phyloP scores from a whole-genome alignment of 92 coral and sea anemone species.

The Parazoanthus darwini region DNA sequence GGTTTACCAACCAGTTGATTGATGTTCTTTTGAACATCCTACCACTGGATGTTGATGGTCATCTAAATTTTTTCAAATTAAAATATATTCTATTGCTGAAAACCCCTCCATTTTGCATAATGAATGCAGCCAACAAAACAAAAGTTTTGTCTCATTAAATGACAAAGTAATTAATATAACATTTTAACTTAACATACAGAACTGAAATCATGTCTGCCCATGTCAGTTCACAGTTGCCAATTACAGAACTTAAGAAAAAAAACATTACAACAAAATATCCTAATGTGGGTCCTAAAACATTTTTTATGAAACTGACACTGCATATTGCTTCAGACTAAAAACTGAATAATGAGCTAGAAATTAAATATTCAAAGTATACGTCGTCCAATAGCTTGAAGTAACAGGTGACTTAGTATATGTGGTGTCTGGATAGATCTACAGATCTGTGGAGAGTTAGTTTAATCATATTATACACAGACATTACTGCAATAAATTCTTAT shows the following conservation, averaged over 20 bases:
- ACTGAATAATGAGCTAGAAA: background rate
- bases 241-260: background rate
- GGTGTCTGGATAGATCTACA: background rate
- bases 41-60: too few species aligned
- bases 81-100: too few species aligned
- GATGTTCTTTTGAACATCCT: too few species aligned
- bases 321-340: slow-evolving; percentile 5
- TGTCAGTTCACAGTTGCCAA: background rate
- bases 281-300: background rate
- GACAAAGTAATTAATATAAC: too few species aligned
- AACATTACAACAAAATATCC: background rate
- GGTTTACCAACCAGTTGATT: too few species aligned
- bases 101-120: too few species aligned
- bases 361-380: background rate
- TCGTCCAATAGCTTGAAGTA: background rate
- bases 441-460: too few species aligned
- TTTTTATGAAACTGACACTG: background rate
- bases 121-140: too few species aligned
- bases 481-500: background rate
- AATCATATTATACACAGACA: background rate
- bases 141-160: background rate
- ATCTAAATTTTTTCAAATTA: too few species aligned
- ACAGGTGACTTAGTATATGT: background rate
- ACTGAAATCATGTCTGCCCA: background rate
- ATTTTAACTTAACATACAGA: too few species aligned